Percentiles rank a stretch among this genome's conserved stretches.
Conservation (phyloP, 1,140 invertebrate genomes). For the Bombus fervidus region DNA sequence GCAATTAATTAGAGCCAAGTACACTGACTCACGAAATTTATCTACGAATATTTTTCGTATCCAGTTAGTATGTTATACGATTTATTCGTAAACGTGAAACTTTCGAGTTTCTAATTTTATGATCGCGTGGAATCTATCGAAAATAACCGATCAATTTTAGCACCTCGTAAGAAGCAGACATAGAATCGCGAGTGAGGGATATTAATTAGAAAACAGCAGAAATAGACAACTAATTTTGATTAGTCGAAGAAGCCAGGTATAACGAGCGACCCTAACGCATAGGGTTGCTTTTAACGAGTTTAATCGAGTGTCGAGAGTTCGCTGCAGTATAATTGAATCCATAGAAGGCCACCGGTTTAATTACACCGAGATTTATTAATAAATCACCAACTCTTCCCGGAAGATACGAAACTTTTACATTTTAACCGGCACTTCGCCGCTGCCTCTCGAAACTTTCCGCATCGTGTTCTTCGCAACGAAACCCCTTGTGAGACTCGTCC, state of each 20-base stretch:
- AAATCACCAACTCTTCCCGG: constrained; percentile 16
- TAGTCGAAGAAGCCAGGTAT: constrained; percentile 5
- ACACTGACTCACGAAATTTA: too few species aligned
- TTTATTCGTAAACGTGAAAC: too few species aligned
- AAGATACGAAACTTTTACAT: constrained; percentile 23
- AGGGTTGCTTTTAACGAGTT: constrained; percentile 31
- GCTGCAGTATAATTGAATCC: constrained; percentile 31
- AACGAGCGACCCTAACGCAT: constrained; percentile 1
- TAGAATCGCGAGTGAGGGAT: not conserved
- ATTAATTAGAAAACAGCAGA: not conserved
- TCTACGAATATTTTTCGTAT: too few species aligned
- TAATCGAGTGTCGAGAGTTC: constrained; percentile 32
- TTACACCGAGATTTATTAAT: constrained; percentile 36
- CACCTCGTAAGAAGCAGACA: not conserved
- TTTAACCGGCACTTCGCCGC: not conserved
- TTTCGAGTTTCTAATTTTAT: too few species aligned
- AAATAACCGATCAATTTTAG: too few species aligned
- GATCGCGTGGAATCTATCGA: too few species aligned
- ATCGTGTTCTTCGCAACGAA: not conserved
- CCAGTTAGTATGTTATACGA: too few species aligned
- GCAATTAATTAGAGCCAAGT: too few species aligned
- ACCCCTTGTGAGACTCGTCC: not conserved
- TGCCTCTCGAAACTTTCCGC: not conserved
- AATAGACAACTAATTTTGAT: not conserved
- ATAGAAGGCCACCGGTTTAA: constrained; percentile 17